phyloP scores from a whole-genome alignment of 2,113 vertebrate genomes.

The Ophthalmotilapia sp. region DNA sequence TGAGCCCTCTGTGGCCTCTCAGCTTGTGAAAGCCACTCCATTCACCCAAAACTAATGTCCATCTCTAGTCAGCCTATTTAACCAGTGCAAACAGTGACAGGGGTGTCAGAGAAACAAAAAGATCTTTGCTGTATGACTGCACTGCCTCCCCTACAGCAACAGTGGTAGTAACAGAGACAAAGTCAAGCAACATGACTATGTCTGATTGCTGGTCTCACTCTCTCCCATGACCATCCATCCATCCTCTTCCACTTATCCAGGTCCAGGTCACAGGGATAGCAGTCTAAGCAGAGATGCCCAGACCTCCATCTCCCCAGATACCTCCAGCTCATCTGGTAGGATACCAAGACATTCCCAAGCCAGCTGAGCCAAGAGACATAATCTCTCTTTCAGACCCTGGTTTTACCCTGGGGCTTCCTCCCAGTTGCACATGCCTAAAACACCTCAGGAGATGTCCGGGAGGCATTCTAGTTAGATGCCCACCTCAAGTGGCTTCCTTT shows the following conservation, averaged over 20 bases:
- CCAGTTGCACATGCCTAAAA: not conserved
- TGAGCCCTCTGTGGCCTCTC: conserved; percentile 22
- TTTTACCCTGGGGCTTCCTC: not conserved
- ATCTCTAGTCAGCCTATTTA: conserved; percentile 35
- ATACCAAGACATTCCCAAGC: not conserved
- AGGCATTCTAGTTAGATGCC: not conserved
- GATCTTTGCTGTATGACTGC: not conserved
- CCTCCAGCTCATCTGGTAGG: not conserved
- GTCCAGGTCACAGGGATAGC: not conserved
- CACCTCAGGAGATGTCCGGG: not conserved
- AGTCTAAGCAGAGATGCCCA: not conserved
- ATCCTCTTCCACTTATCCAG: not conserved
- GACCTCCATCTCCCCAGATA: not conserved
- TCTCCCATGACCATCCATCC: not conserved
- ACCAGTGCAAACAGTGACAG: conserved; percentile 5
- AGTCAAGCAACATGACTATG: not conserved
- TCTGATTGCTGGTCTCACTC: not conserved
- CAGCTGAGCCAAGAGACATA: not conserved
- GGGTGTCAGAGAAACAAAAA: conserved; percentile 14
- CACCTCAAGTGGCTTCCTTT: not conserved
- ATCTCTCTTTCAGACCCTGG: not conserved
- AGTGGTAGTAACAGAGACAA: not conserved
- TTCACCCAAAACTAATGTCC: conserved; percentile 30
- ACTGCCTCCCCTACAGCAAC: conserved; percentile 4
- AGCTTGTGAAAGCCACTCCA: conserved; percentile 13